Conservation (phyloP, 1,140 invertebrate species). For the Drosophila erecta region DNA sequence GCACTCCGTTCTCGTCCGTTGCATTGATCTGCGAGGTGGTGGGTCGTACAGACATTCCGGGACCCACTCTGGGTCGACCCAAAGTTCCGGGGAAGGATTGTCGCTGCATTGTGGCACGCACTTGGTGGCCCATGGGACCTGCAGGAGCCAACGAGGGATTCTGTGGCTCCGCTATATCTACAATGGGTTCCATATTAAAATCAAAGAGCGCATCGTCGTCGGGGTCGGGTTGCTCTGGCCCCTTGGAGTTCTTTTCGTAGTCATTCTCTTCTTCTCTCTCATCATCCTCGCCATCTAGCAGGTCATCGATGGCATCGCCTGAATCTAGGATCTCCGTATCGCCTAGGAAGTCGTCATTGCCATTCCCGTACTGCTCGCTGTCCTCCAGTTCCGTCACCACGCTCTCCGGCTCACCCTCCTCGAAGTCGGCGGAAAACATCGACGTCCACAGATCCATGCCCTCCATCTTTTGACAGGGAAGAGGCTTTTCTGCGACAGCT, state of each 20-base stretch:
- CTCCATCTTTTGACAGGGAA: slow-evolving; percentile 61
- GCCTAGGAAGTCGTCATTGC: slow-evolving; percentile 21
- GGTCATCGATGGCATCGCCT: slow-evolving; percentile 33
- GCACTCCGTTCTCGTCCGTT: slow-evolving; percentile 65
- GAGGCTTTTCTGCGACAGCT: slow-evolving; percentile 10
- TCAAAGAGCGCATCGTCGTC: slow-evolving; percentile 79
- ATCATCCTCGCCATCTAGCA: slow-evolving; percentile 33
- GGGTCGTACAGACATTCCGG: slow-evolving; percentile 34
- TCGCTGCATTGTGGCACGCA: slow-evolving; percentile 32
- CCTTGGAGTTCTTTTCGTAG: slow-evolving; percentile 3
- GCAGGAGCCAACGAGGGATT: slow-evolving; percentile 16
- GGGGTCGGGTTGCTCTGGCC: slow-evolving; percentile 45
- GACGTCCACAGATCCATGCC: slow-evolving; percentile 78
- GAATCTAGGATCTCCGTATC: slow-evolving; percentile 25
- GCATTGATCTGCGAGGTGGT: slow-evolving; percentile 74
- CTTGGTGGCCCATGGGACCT: slow-evolving; percentile 10
- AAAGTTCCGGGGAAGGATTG: slow-evolving; percentile 23
- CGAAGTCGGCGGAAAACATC: slow-evolving; percentile 77
- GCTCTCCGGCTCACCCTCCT: slow-evolving; percentile 40
- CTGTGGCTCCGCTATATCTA: slow-evolving; percentile 44
- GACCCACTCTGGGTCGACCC: not conserved
- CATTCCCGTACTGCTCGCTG: slow-evolving; percentile 43
- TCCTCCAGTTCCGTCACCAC: slow-evolving; percentile 24
- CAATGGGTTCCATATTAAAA: slow-evolving; percentile 67
- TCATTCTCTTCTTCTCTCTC: slow-evolving; percentile 41